These are phyloP conservation scores for Clarias batrachus DNA, from an alignment of 2,113 vertebrate genomes.

Conservation along the genomic window DNA sequence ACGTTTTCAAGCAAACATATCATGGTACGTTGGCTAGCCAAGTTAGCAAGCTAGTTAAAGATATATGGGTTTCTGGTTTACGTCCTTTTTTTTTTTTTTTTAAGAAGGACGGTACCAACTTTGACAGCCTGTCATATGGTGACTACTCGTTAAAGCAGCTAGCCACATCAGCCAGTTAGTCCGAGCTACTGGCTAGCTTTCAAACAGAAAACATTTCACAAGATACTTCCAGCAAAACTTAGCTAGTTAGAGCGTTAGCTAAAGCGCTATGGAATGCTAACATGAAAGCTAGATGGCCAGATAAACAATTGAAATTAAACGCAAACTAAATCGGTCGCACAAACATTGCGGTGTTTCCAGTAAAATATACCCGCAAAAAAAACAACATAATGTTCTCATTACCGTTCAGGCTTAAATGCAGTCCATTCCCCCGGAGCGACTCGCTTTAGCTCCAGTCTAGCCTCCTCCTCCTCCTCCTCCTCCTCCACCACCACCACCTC, in stretches of 20 bases:
- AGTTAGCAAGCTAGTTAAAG: neutral
- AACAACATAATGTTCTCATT: constrained; percentile 44
- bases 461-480: constrained; percentile 75
- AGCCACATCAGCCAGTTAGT: neutral
- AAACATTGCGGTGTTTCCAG: neutral
- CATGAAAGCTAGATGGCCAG: constrained; percentile 31
- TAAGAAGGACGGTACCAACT: neutral
- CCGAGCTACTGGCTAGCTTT: constrained; percentile 17
- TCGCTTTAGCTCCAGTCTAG: constrained; percentile 68
- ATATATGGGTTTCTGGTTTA: neutral
- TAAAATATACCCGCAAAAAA: neutral
- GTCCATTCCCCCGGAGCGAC: constrained; percentile 71
- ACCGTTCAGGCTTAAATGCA: constrained; percentile 70
- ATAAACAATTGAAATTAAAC: neutral
- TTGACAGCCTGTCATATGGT: neutral
- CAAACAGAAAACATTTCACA: neutral
- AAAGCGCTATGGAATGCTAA: constrained; percentile 40
- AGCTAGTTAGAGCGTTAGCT: constrained; percentile 46
- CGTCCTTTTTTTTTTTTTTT: neutral
- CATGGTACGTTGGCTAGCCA: neutral
- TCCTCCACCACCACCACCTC: constrained; percentile 61
- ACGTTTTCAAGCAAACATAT: neutral
- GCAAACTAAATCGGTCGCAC: neutral
- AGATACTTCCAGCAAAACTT: constrained; percentile 22
- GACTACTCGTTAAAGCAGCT: neutral